phyloP scores from a whole-genome alignment of 2,113 vertebrate genomes.

The Brachypodius melanocephalos region DNA sequence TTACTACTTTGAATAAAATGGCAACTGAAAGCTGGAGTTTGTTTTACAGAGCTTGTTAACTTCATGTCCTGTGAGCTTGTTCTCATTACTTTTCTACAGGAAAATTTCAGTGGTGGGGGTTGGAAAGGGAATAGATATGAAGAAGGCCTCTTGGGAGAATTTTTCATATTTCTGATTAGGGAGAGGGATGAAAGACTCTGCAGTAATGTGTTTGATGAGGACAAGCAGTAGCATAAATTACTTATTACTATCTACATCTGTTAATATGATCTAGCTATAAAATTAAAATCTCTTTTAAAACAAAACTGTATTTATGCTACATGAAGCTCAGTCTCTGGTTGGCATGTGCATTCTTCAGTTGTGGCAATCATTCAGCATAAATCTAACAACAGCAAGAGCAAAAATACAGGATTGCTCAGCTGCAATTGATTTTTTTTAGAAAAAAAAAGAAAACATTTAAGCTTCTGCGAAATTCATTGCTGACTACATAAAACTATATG shows the following conservation, averaged over 20 bases:
- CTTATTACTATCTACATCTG: background rate
- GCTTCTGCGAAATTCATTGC: background rate
- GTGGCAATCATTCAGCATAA: background rate
- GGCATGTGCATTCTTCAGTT: background rate
- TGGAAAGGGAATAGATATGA: background rate
- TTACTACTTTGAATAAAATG: background rate
- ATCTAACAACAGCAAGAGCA: background rate
- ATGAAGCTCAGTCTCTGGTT: background rate
- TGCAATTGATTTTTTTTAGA: background rate
- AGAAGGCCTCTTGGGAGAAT: background rate
- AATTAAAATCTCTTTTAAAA: background rate
- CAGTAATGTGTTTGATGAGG: background rate
- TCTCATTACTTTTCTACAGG: background rate
- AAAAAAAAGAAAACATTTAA: background rate
- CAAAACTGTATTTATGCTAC: background rate
- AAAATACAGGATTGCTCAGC: background rate
- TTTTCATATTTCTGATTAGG: background rate
- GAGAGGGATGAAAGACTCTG: constrained; percentile 3
- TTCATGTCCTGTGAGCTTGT: background rate
- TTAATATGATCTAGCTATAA: background rate
- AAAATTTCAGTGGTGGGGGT: background rate
- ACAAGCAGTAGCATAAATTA: background rate
- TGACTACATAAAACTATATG: background rate
- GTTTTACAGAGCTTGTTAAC: background rate
- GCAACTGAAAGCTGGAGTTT: background rate